phyloP scores from a whole-genome alignment of 2,113 vertebrate species.

The Taurulus bubalis region DNA sequence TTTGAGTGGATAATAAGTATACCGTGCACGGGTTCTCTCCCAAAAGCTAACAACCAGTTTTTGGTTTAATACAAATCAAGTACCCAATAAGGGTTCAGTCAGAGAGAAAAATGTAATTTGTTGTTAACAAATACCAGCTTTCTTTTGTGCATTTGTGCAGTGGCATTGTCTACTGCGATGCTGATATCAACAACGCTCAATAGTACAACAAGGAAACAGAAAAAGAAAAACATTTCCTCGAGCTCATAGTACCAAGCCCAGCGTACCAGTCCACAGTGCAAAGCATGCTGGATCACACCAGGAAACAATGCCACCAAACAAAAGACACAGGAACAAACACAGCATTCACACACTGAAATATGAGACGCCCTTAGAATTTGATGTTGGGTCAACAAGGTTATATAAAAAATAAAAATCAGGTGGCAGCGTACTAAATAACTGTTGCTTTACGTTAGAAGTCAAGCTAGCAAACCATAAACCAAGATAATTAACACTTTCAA shows the following conservation, averaged over 20 bases:
- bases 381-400: slow-evolving; percentile 46
- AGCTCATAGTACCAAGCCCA: slow-evolving; percentile 29
- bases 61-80: slow-evolving; percentile 12
- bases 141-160: background rate
- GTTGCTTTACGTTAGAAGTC: background rate
- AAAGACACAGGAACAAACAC: slow-evolving; percentile 69
- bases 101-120: background rate
- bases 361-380: slow-evolving; percentile 40
- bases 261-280: slow-evolving; percentile 45
- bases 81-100: background rate
- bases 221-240: slow-evolving; percentile 48
- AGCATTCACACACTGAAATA: slow-evolving; percentile 61
- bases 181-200: slow-evolving; percentile 5
- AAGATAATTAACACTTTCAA: background rate
- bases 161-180: background rate
- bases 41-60: slow-evolving; percentile 34
- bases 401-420: slow-evolving; percentile 20
- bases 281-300: slow-evolving; percentile 27
- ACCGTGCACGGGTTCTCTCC: background rate
- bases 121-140: background rate
- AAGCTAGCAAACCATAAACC: background rate
- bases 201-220: slow-evolving; percentile 54
- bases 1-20: background rate
- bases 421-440: slow-evolving; percentile 12
- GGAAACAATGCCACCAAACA: slow-evolving; percentile 73